Conservation (phyloP, 2,113 vertebrate species). For the Tragelaphus imberbis region DNA sequence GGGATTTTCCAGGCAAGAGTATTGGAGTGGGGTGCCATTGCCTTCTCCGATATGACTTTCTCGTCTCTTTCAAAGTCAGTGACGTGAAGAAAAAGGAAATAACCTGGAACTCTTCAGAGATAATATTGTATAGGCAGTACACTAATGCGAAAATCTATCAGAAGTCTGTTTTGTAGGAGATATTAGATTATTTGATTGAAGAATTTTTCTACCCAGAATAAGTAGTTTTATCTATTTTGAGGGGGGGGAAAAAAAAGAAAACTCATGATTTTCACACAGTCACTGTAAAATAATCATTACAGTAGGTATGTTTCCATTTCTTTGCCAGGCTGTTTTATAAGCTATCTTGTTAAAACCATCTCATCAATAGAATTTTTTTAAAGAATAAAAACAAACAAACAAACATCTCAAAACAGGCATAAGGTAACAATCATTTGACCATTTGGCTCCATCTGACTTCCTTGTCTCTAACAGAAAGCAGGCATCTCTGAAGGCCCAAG, state of each 20-base stretch:
- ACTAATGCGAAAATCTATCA: background rate
- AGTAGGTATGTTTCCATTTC: background rate
- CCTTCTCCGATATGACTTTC: background rate
- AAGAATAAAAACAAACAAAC: background rate
- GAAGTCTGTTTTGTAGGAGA: background rate
- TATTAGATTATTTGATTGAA: background rate
- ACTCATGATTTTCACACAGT: background rate
- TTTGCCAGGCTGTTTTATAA: background rate
- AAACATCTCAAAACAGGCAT: background rate
- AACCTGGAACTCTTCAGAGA: background rate
- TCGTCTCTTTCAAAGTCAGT: slow-evolving; percentile 5
- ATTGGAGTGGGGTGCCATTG: too few relatives aligned
- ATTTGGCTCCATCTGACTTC: background rate
- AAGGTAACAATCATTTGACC: background rate
- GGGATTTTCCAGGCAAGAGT: too few relatives aligned
- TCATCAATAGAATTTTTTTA: background rate
- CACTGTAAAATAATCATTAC: background rate
- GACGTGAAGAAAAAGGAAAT: background rate
- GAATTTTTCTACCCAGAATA: background rate
- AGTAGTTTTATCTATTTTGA: slow-evolving; percentile 1
- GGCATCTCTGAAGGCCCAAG: background rate
- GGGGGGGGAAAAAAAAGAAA: background rate
- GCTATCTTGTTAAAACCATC: background rate
- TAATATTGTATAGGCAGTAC: background rate
- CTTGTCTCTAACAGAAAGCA: slow-evolving; percentile 8